Conservation (phyloP, 92 coral and sea anemone species). For the Bergia puertoricense region DNA sequence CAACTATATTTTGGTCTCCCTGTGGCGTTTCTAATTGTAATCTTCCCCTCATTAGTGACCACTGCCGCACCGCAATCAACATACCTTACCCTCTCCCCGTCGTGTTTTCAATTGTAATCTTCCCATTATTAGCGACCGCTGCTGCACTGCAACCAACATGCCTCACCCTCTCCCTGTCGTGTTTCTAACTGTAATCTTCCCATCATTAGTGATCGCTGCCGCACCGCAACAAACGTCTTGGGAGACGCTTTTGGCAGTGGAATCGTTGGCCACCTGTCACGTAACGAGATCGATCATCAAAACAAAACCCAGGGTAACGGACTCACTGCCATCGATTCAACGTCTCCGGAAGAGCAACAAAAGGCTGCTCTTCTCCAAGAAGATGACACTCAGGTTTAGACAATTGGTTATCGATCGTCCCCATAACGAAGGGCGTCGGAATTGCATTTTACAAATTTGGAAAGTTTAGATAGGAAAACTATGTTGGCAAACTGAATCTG, state of each 20-base stretch:
- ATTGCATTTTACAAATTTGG: too few species aligned
- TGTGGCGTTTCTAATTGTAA: too few species aligned
- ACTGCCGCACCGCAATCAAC: too few species aligned
- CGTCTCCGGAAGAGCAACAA: neutral
- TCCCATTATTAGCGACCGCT: neutral
- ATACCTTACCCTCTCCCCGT: too few species aligned
- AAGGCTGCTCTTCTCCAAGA: neutral
- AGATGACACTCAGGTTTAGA: conserved; percentile 2
- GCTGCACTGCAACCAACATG: neutral
- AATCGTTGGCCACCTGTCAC: conserved; percentile 26
- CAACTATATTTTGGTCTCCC: too few species aligned
- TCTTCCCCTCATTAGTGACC: too few species aligned
- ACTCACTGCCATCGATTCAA: neutral
- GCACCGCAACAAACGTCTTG: conserved; percentile 22
- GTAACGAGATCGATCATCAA: neutral
- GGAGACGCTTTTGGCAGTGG: conserved; percentile 33
- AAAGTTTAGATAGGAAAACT: too few species aligned
- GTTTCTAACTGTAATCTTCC: too few species aligned
- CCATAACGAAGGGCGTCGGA: too few species aligned
- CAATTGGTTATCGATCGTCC: neutral
- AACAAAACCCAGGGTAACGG: neutral
- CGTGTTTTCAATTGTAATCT: too few species aligned
- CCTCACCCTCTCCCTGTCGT: too few species aligned
- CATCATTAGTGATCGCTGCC: conserved; percentile 17
- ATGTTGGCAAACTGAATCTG: too few species aligned